Percentiles rank a stretch among this genome's conserved stretches.
phyloP scores from a whole-genome alignment of 2,888 invertebrate species.

The Plagodis dolabraria region DNA sequence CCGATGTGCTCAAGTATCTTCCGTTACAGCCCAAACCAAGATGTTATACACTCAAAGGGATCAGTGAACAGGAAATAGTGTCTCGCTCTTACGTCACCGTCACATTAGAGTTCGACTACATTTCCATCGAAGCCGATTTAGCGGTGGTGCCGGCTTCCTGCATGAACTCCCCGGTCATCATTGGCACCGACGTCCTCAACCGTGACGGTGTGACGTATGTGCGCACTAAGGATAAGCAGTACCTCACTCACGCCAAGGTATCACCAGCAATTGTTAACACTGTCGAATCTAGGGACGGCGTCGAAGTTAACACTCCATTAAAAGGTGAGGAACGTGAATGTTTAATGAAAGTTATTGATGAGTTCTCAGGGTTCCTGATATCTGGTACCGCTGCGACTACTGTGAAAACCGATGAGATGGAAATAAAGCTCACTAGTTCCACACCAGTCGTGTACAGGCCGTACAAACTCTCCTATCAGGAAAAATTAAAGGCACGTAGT shows the following conservation, averaged over 20 bases:
- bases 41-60: too few species aligned
- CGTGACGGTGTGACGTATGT: not conserved
- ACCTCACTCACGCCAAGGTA: not conserved
- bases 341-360: not conserved
- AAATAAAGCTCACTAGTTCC: not conserved
- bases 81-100: too few species aligned
- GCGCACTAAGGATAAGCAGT: not conserved
- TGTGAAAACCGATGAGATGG: not conserved
- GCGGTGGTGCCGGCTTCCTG: too few species aligned
- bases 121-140: too few species aligned
- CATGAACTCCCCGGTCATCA: too few species aligned
- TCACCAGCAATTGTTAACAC: not conserved
- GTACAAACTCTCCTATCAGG: conserved; percentile 7
- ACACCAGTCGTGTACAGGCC: conserved; percentile 9
- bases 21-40: too few species aligned
- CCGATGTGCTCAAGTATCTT: too few species aligned
- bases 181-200: not conserved
- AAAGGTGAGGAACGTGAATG: not conserved
- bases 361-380: not conserved
- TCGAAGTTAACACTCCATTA: not conserved
- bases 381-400: not conserved
- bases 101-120: too few species aligned
- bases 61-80: too few species aligned
- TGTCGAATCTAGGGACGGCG: not conserved
- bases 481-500: conserved; percentile 4